Evolutionary conservation across 2,797 vertebrate species (phyloP).

Genomic region (Lepilemur ruficaudatus): DNA sequence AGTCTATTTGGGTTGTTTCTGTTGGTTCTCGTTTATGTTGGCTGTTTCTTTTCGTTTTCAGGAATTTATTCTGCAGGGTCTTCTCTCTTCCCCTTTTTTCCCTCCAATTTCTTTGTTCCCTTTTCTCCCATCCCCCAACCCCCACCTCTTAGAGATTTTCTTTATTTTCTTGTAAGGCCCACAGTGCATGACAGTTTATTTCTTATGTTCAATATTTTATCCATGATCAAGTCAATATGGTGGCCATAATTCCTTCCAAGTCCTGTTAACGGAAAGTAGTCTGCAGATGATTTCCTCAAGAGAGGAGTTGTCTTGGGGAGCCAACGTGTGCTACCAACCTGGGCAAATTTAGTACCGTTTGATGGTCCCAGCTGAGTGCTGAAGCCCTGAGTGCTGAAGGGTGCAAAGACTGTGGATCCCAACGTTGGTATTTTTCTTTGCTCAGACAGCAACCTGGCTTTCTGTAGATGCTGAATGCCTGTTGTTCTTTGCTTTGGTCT

Average conservation of each 20-base stretch:
- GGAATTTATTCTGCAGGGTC: not conserved
- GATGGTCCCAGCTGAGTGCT: not conserved
- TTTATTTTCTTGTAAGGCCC: not conserved
- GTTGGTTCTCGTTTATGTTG: not conserved
- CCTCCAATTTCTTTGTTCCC: not conserved
- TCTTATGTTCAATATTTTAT: not conserved
- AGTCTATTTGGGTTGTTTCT: not conserved
- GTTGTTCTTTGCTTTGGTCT: not conserved
- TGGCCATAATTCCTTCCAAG: not conserved
- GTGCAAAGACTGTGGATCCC: not conserved
- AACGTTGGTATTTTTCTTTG: not conserved
- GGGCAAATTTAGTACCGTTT: not conserved
- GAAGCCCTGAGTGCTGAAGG: not conserved
- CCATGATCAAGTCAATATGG: not conserved
- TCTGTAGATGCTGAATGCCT: not conserved
- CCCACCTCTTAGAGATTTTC: not conserved
- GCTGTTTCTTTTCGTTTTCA: not conserved
- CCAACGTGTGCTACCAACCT: not conserved
- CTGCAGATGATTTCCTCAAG: not conserved
- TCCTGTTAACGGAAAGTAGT: not conserved
- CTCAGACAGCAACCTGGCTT: not conserved
- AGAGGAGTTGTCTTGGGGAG: not conserved
- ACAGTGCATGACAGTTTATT: not conserved
- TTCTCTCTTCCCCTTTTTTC: not conserved
- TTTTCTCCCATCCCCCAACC: too few species aligned